These are phyloP conservation scores for Cataglyphis rosenhaueri DNA, from an alignment of 2,888 invertebrate species.

Conservation along the genomic window DNA sequence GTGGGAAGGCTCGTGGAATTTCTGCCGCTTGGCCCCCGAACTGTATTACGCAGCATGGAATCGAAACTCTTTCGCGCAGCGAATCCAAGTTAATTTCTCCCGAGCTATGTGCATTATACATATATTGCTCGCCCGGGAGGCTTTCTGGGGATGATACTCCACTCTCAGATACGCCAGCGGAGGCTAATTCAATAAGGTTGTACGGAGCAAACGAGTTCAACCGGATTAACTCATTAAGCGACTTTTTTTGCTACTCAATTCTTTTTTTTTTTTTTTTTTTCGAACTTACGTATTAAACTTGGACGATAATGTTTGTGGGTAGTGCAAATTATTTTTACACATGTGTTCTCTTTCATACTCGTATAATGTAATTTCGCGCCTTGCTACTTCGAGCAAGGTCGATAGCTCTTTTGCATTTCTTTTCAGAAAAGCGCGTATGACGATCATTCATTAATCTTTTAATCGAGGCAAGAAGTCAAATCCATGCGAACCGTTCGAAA, in stretches of 20 bases:
- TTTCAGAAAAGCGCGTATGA: slow-evolving; percentile 15
- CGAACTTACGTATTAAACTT: not conserved
- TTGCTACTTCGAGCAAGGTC: not conserved
- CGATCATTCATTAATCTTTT: slow-evolving; percentile 18
- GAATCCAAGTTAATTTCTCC: slow-evolving; percentile 41
- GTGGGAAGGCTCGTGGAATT: slow-evolving; percentile 31
- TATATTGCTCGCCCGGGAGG: slow-evolving; percentile 19
- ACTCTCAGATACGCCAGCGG: slow-evolving; percentile 8
- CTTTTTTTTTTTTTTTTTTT: not conserved
- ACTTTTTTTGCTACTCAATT: not conserved
- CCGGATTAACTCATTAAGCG: slow-evolving; percentile 18
- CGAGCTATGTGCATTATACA: slow-evolving; percentile 12
- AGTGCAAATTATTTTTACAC: not conserved
- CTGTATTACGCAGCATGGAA: slow-evolving; percentile 43
- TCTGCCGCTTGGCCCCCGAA: slow-evolving; percentile 34
- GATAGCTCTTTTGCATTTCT: not conserved
- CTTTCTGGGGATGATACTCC: slow-evolving; percentile 2
- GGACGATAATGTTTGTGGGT: not conserved
- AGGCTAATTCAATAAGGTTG: slow-evolving; percentile 36
- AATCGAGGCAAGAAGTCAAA: slow-evolving; percentile 45
- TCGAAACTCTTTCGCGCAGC: slow-evolving; percentile 50
- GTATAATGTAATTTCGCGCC: not conserved
- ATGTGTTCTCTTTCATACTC: not conserved
- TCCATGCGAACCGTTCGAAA: slow-evolving; percentile 36
- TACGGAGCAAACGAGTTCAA: not conserved